Base-by-base conservation (phyloP, 2,888 invertebrate species). In the Acleris emargana region DNA sequence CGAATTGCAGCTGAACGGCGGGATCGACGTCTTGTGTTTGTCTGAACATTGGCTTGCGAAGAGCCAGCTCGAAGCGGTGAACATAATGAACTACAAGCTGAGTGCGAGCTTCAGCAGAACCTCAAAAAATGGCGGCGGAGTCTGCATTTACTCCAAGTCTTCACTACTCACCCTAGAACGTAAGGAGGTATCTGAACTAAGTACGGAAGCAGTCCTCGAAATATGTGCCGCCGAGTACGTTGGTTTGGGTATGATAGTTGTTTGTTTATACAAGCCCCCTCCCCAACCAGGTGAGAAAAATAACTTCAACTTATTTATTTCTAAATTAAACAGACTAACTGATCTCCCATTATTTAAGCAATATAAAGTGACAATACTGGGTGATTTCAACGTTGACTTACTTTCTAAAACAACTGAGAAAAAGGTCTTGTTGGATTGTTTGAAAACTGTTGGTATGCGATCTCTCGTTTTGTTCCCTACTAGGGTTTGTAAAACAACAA, bases 121-220 rank as follows among this genome's bases (percentile, higher is more conserved):
- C n/a, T n/a, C n/a, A n/a, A n/a, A n/a, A n/a, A n/a, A n/a, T n/a
- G n/a, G n/a, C n/a, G n/a, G n/a, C n/a, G 62, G 62, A 5, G 62
- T 62, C 17, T 62, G 62, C 50, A 62, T 62, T n/a, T 62, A 62
- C 55, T 62, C 62, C 20, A 42, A 50, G 42, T 42, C 55, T 16
- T 50, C 55, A 6, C 25, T 55, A 9, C 55, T 62, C 11, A 55
- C 62, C 20, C 17, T 62, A 6, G 62, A 62, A 9, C 54, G 62
- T 1, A 17, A 6, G 4, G 62, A 62, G 25, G 20, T 55, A 3
- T n/a, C 55, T 6, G n/a, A 49, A 11, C 25, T 38, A 5, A 18
- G 45, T 17, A 20, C n/a, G 5, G 55, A 55, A 43, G 13, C n/a
- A 5, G 7, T 18, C 25, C 22, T 55, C 11, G 55, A 62, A 22